phyloP scores from a whole-genome alignment of 2,888 invertebrate genomes.

The Acleris holmiana region DNA sequence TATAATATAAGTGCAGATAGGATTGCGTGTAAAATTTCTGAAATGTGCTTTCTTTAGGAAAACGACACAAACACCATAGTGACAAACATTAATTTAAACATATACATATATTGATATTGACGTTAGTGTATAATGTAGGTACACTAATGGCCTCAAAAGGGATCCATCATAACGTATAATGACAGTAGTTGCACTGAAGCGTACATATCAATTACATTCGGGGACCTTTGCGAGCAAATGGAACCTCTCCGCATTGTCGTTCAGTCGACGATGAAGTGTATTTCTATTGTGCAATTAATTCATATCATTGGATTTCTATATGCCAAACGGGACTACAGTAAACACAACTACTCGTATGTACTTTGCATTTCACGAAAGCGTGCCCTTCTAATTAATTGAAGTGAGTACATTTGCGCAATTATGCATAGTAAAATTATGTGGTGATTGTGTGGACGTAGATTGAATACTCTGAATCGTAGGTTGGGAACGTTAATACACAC shows the following conservation, averaged over 20 bases:
- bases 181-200: constrained; percentile 61
- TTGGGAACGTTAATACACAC: too few species aligned
- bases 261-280: constrained; percentile 26
- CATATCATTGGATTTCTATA: constrained; percentile 16
- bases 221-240: constrained; percentile 53
- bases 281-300: constrained; percentile 32
- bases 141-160: not conserved
- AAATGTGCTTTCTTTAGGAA: too few species aligned
- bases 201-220: constrained; percentile 58
- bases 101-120: not conserved
- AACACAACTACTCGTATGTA: not conserved
- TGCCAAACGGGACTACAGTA: not conserved
- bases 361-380: too few species aligned
- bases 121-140: not conserved
- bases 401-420: too few species aligned
- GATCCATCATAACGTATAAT: constrained; percentile 1
- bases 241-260: constrained; percentile 24
- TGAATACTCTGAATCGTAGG: too few species aligned
- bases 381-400: too few species aligned
- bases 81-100: not conserved
- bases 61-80: not conserved
- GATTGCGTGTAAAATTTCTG: too few species aligned
- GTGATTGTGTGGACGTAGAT: too few species aligned
- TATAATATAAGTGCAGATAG: too few species aligned
- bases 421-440: too few species aligned